Evolutionary conservation across 2,888 invertebrate species (phyloP).

Genomic region (Agapostemon virescens): DNA sequence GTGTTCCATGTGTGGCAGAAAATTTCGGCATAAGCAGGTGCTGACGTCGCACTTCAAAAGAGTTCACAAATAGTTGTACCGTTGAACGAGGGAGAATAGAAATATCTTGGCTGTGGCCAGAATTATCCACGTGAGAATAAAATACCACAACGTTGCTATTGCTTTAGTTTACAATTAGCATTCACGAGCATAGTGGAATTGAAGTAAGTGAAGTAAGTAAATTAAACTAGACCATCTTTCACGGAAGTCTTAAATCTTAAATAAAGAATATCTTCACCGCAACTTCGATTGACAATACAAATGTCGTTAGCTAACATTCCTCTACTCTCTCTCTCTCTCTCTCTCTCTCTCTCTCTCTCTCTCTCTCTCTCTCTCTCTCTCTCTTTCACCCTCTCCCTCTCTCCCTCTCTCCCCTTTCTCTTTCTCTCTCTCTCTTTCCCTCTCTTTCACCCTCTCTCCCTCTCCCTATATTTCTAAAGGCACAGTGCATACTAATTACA

Average conservation of each 20-base stretch:
- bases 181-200: neutral
- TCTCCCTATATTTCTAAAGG: neutral
- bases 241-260: neutral
- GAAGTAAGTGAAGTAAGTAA: too few species aligned
- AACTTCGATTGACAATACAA: neutral
- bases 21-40: conserved; percentile 63
- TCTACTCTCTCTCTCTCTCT: too few species aligned
- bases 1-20: conserved; percentile 40
- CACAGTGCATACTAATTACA: too few species aligned
- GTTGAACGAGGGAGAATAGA: neutral
- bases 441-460: too few species aligned
- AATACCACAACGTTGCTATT: neutral
- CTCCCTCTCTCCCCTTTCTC: too few species aligned
- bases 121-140: neutral
- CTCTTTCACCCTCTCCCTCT: too few species aligned
- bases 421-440: too few species aligned
- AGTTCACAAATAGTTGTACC: conserved; percentile 20
- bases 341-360: too few species aligned
- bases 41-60: conserved; percentile 48
- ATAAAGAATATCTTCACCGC: neutral
- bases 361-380: too few species aligned
- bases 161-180: neutral
- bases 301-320: neutral
- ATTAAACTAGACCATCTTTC: neutral
- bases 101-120: neutral